Base-by-base conservation (phyloP, 2,113 vertebrate species). In the Phoxinus phoxinus region DNA sequence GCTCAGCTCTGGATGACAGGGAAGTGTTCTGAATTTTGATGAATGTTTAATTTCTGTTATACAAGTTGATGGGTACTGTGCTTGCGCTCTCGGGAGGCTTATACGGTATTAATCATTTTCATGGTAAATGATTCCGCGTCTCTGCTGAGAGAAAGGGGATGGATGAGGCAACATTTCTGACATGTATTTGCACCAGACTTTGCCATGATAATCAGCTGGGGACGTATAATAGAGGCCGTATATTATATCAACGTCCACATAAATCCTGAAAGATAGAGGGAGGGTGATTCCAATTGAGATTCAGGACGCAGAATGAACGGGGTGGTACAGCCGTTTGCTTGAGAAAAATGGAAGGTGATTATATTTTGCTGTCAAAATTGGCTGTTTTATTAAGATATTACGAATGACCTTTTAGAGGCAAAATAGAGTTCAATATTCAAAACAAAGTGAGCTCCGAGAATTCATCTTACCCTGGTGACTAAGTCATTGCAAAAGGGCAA, bases 101-200 rank as follows among this genome's bases (percentile, higher is more conserved):
- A 88, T 84, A 89, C 83, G 84, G 48, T 75, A 90, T 86, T 88
- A 84, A 91, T 92, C 85, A 88, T 87, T 88, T 87, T 90, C 84
- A 90, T 81, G 83, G 81, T 86, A 87, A 91, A 90, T 84, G 86
- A 92, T 25, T 83, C 51, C 46, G 32, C 46, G 10, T 58, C 27
- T 86, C 46, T n/a, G 30, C 86, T 86, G 1, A 2, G 77, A 63
- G 89, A 88, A 84, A 76, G 89, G 23, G 25, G 88, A 91, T 89
- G 86, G 88, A 88, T 63, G 77, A 83, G 75, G 78, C 90, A 89
- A 92, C 88, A 90, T 89, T 90, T 88, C 83, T 91, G 89, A 90
- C 90, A 88, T 91, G 90, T 92, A 89, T 93, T 90, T 90, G 85
- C 76, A 76, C 73, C 75, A 76, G 76, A 65, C 82, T 84, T 87